phyloP scores from a whole-genome alignment of 2,113 vertebrate species.

The Cynocephalus volans region DNA sequence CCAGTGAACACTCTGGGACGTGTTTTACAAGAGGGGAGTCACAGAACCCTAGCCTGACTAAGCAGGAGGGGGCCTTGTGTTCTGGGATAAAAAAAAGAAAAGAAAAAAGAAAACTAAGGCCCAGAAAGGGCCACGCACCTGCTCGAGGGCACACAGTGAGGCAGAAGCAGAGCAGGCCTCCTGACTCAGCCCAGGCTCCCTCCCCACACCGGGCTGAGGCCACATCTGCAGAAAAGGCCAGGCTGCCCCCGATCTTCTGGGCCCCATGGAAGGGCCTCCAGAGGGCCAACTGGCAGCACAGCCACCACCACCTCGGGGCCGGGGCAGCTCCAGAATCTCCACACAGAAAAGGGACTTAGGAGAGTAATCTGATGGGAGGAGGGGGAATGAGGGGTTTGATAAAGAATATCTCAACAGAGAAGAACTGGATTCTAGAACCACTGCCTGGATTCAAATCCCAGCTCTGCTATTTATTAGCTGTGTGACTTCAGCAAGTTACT shows the following conservation, averaged over 20 bases:
- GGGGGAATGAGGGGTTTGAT: not conserved
- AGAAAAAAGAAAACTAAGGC: not conserved
- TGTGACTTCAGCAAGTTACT: not conserved
- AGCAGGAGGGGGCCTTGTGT: not conserved
- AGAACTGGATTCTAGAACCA: not conserved
- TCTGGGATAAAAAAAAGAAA: not conserved
- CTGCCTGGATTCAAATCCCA: not conserved
- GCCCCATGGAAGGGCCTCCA: not conserved
- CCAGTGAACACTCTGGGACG: not conserved
- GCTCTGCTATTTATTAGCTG: constrained; percentile 4
- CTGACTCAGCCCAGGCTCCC: not conserved
- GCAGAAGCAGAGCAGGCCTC: not conserved
- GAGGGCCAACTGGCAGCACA: not conserved
- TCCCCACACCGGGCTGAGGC: not conserved
- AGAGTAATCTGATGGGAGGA: not conserved
- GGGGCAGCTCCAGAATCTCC: not conserved
- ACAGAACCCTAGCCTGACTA: not conserved
- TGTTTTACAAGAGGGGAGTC: not conserved
- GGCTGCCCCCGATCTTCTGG: not conserved
- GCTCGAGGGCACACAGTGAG: not conserved
- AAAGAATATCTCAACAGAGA: not conserved
- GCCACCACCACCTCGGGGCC: not conserved
- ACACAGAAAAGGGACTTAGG: not conserved
- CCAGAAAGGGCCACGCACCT: not conserved
- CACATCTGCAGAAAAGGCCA: not conserved